phyloP scores from a whole-genome alignment of 2,888 invertebrate species.

The Plebejus anna region DNA sequence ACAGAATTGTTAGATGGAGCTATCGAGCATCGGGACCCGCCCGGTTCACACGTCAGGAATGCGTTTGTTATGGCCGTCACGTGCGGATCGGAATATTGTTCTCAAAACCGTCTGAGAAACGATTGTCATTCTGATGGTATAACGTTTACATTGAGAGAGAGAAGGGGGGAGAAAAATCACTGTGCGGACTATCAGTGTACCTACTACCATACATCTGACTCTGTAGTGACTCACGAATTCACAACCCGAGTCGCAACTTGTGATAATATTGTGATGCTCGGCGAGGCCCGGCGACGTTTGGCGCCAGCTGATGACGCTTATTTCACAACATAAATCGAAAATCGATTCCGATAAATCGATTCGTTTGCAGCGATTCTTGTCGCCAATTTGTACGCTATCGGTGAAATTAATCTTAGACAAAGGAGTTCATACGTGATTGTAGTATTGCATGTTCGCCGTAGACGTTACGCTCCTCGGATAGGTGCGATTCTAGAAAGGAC shows the following conservation, averaged over 20 bases:
- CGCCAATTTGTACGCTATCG: constrained; percentile 8
- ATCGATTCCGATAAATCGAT: neutral
- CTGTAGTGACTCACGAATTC: no score
- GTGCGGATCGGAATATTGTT: constrained; percentile 68
- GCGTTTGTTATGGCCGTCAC: constrained; percentile 60
- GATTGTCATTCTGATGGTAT: constrained; percentile 59
- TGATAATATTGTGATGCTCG: no score
- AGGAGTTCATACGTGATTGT: neutral
- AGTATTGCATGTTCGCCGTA: neutral
- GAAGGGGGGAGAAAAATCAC: neutral
- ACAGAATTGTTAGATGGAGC: constrained; percentile 2
- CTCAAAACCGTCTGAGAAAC: constrained; percentile 74
- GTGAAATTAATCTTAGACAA: neutral
- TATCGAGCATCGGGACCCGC: neutral
- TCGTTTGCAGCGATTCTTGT: constrained; percentile 7
- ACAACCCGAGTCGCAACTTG: no score
- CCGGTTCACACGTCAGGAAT: constrained; percentile 66
- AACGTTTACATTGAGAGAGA: neutral
- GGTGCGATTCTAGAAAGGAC: neutral
- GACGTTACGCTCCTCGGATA: neutral
- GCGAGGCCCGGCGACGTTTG: neutral
- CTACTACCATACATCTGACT: no score
- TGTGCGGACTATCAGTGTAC: no score
- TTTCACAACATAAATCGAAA: neutral
- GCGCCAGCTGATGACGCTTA: neutral